Evolutionary conservation across 1,140 invertebrate species (phyloP), one percentile per base, ranked within the genome.

Genomic region (Drosophila erecta): DNA sequence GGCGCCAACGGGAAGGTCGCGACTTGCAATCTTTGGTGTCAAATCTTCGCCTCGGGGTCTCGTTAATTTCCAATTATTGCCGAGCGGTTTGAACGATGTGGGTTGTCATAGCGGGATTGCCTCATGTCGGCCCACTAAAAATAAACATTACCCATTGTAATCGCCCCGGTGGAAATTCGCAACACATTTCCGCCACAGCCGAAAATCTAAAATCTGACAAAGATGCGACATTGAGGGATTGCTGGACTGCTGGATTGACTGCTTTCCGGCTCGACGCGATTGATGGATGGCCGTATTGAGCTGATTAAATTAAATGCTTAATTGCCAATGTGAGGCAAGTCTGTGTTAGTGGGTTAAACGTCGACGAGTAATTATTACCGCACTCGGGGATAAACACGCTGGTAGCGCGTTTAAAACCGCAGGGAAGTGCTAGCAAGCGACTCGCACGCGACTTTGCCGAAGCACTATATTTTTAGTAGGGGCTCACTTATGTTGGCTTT

Each of bases 321-420:
- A 71, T 70, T 57, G 65, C 35, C 37, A 46, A 56, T 70, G 53
- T 70, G 64, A 20, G 37, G 59, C 59, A 62, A 62, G 59, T 62
- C 38, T 27, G 54, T 83, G 83, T 86, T 79, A 79, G 83, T 86
- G 77, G 84, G 83, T 86, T 86, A 86, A 86, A 87, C 51, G 67
- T 67, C 69, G 53, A 17, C 65, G 66, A 47, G 54, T 60, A 24
- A 60, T 73, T 70, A 62, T 80, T 80, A 80, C 71, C 49, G 46
- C 69, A 74, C 56, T 56, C 35, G 65, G 55, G 55, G 44, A 53
- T 37, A 38, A 22, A 15, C 43, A 22, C 5, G 62, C 30, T 46
- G 60, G 7, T 20, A 20, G 40, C 50, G 57, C 50, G 56, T 41
- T 72, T 47, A 77, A 64, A 77, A 33, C 24, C 49, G 66, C 76